phyloP scores from a whole-genome alignment of 2,888 invertebrate species.

The Pediacus dermestoides region DNA sequence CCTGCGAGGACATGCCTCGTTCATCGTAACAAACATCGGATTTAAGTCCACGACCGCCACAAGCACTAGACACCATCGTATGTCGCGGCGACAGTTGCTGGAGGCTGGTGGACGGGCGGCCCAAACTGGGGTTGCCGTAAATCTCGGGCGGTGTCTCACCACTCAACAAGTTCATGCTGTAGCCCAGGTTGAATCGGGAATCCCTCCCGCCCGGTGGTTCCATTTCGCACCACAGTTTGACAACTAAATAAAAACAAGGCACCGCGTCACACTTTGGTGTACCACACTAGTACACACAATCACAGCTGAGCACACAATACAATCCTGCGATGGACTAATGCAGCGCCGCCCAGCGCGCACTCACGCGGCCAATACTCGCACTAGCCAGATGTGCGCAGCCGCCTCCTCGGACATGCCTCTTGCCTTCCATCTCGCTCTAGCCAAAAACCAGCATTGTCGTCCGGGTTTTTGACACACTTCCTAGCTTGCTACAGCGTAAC shows the following conservation, averaged over 20 bases:
- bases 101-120: conserved; percentile 62
- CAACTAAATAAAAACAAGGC: conserved; percentile 26
- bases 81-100: conserved; percentile 53
- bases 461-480: conserved; percentile 26
- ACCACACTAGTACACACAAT: conserved; percentile 34
- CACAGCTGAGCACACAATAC: conserved; percentile 47
- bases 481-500: conserved; percentile 30
- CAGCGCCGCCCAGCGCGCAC: conserved; percentile 50
- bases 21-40: conserved; percentile 82
- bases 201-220: conserved; percentile 88
- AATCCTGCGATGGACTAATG: conserved; percentile 40
- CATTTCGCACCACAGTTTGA: conserved; percentile 62
- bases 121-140: conserved; percentile 60
- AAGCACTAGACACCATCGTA: conserved; percentile 49
- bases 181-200: conserved; percentile 85
- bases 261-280: conserved; percentile 26
- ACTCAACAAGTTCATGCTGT: conserved; percentile 78
- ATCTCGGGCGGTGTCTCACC: conserved; percentile 76
- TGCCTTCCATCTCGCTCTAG: conserved; percentile 28
- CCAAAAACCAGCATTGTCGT: too few relatives aligned
- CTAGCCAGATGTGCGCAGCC: conserved; percentile 42
- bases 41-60: conserved; percentile 50
- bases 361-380: conserved; percentile 43
- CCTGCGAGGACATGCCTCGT: conserved; percentile 50
- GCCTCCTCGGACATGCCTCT: conserved; percentile 34